These are phyloP conservation scores for Rhodinocichla rosea DNA, from an alignment of 2,113 vertebrate genomes.

Conservation along the genomic window DNA sequence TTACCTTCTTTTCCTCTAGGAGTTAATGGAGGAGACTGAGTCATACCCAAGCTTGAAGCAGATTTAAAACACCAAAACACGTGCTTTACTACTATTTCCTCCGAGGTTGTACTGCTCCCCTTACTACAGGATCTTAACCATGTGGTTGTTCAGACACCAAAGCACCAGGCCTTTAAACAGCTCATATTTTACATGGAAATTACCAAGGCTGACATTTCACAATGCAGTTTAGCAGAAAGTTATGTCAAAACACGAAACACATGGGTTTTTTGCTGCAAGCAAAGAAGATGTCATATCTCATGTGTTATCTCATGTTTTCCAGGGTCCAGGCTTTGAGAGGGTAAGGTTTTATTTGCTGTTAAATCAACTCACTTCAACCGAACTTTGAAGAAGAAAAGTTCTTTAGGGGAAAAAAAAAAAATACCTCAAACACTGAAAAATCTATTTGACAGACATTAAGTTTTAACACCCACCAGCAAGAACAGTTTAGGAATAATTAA, in stretches of 20 bases:
- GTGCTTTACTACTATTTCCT: not conserved
- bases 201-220: not conserved
- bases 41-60: not conserved
- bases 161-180: not conserved
- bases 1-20: not conserved
- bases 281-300: not conserved
- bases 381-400: not conserved
- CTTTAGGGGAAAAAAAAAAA: rapidly evolving
- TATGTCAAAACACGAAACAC: not conserved
- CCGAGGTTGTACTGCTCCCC: not conserved
- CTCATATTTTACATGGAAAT: not conserved
- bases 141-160: not conserved
- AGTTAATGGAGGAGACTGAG: not conserved
- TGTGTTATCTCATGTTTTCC: not conserved
- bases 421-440: not conserved
- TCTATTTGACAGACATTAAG: not conserved
- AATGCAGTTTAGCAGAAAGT: not conserved
- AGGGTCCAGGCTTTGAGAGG: not conserved
- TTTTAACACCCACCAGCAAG: not conserved
- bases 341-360: not conserved
- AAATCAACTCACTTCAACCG: not conserved
- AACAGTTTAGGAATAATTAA: not conserved
- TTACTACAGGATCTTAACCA: not conserved
- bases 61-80: not conserved
- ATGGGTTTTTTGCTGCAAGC: not conserved